Evolutionary conservation across 2,797 vertebrate genomes (phyloP).

Genomic region (Phyllotis vaccarum): DNA sequence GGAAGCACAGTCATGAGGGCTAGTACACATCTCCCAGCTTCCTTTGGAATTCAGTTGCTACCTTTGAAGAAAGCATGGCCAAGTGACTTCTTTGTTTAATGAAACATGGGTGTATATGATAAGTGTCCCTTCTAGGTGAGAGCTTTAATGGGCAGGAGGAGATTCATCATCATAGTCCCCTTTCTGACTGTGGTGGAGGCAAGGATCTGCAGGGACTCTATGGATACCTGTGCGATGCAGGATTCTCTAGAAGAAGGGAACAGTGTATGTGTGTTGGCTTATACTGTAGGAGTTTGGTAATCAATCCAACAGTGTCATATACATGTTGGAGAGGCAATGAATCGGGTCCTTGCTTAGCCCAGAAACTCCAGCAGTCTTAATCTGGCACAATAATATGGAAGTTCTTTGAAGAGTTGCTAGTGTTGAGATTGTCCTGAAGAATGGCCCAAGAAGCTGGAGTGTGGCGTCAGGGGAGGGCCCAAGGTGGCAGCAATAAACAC

Average conservation of each 20-base stretch:
- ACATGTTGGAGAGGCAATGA: background rate
- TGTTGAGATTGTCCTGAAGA: background rate
- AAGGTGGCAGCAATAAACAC: background rate
- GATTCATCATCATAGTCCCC: background rate
- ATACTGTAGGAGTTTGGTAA: background rate
- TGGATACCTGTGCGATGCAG: background rate
- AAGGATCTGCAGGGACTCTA: background rate
- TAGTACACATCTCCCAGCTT: background rate
- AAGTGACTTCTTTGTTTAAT: background rate
- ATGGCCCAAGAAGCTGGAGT: background rate
- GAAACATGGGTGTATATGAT: background rate
- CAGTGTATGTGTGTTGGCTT: background rate
- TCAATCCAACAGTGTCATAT: background rate
- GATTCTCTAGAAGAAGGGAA: background rate
- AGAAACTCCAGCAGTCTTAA: background rate
- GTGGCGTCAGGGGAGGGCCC: background rate
- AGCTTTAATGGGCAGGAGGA: background rate
- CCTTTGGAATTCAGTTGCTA: background rate
- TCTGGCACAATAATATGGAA: background rate
- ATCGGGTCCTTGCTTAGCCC: background rate
- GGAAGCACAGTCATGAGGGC: background rate
- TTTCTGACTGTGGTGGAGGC: fast-evolving
- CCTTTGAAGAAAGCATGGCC: background rate
- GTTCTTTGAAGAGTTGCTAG: background rate
- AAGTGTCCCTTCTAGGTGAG: background rate